phyloP scores from a whole-genome alignment of 2,797 vertebrate genomes.

The Sparidentex hasta region DNA sequence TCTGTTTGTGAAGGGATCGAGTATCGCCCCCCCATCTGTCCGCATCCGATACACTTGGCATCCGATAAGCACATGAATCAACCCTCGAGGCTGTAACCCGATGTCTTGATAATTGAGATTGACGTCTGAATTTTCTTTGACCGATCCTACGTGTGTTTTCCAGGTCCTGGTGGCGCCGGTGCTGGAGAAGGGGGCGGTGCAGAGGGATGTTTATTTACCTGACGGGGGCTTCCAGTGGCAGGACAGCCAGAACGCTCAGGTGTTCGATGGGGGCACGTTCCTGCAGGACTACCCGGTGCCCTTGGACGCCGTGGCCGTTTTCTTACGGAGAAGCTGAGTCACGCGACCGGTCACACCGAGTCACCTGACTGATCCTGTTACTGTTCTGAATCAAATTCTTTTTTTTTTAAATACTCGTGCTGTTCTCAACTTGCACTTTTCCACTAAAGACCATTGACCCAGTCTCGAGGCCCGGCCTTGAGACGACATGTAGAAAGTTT shows the following conservation, averaged over 20 bases:
- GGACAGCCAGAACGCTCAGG: conserved; percentile 87
- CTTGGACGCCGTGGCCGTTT: conserved; percentile 89
- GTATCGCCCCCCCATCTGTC: conserved; percentile 16
- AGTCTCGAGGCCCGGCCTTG: conserved; percentile 76
- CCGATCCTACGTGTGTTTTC: conserved; percentile 50
- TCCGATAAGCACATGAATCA: conserved; percentile 14
- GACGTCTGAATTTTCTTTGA: conserved; percentile 32
- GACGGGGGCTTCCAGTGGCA: conserved; percentile 89
- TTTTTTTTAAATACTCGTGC: conserved; percentile 67
- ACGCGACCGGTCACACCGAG: conserved; percentile 28
- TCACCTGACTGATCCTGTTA: conserved; percentile 67
- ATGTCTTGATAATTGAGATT: conserved; percentile 50
- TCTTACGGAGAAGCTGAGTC: conserved; percentile 81
- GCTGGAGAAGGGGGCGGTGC: conserved; percentile 86
- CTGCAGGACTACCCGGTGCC: conserved; percentile 88
- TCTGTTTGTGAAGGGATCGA: conserved; percentile 29
- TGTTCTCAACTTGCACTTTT: conserved; percentile 89
- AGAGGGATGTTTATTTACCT: conserved; percentile 91
- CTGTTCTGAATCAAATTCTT: conserved; percentile 74
- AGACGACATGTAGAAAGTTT: conserved; percentile 76
- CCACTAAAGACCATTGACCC: conserved; percentile 85
- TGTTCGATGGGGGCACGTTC: conserved; percentile 91
- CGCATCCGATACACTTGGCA: conserved; percentile 31
- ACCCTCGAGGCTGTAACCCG: conserved; percentile 23
- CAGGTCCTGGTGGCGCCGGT: conserved; percentile 94